Evolutionary conservation across 2,888 invertebrate genomes (phyloP).

Genomic region (Hymenopus coronatus): DNA sequence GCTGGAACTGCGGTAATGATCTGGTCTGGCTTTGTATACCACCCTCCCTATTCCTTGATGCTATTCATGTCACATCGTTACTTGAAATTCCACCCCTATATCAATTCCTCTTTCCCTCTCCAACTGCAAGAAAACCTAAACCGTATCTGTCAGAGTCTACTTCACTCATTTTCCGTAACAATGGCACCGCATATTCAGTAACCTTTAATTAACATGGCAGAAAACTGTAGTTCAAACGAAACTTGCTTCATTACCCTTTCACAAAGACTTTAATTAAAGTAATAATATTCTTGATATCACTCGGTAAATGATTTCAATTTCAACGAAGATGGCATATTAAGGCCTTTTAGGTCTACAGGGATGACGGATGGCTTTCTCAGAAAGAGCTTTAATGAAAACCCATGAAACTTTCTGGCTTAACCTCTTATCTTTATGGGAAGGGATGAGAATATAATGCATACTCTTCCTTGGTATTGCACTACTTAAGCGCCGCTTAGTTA

Average conservation of each 20-base stretch:
- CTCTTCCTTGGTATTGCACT: too few species aligned
- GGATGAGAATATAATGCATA: too few species aligned
- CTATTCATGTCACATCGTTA: not conserved
- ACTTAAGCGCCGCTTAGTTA: too few species aligned
- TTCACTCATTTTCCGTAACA: not conserved
- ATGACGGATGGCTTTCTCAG: not conserved
- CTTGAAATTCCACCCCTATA: not conserved
- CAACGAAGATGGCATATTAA: not conserved
- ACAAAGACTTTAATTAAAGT: not conserved
- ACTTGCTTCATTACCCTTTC: not conserved
- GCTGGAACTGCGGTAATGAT: too few species aligned
- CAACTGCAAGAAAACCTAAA: not conserved
- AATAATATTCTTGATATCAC: not conserved
- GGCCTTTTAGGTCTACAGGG: not conserved
- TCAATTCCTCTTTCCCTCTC: not conserved
- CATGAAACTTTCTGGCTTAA: not conserved
- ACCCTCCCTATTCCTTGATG: not conserved
- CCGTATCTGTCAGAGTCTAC: not conserved
- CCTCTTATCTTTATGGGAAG: not conserved
- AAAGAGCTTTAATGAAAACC: not conserved
- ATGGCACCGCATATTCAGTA: not conserved
- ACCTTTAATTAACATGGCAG: not conserved
- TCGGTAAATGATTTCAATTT: not conserved
- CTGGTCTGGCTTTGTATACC: not conserved
- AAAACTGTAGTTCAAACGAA: not conserved